Conservation (phyloP, 2,113 vertebrate genomes). For the Apodemus sylvaticus region DNA sequence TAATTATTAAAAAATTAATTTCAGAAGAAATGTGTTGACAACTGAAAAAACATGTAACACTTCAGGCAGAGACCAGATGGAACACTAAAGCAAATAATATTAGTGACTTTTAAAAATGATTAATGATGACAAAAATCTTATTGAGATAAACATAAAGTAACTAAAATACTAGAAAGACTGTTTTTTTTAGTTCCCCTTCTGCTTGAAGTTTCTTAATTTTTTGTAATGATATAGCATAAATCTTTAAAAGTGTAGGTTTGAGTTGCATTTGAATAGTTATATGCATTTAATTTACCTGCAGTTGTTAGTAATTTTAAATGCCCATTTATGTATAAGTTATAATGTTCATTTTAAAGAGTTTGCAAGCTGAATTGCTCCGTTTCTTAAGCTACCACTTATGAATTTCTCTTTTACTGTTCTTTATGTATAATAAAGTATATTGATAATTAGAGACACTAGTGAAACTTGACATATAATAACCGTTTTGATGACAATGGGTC, state of each 20-base stretch:
- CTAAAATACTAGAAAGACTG: background rate
- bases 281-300: background rate
- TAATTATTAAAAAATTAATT: constrained; percentile 71
- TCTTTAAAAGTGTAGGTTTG: constrained; percentile 29
- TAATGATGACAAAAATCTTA: background rate
- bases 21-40: constrained; percentile 67
- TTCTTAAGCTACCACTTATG: background rate
- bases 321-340: background rate
- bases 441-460: constrained; percentile 19
- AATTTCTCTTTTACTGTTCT: background rate
- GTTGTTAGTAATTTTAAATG: background rate
- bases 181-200: background rate
- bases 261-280: background rate
- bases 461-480: background rate
- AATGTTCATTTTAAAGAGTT: background rate
- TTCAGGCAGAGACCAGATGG: constrained; percentile 27
- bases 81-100: constrained; percentile 38
- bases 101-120: constrained; percentile 7
- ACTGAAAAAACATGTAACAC: constrained; percentile 2
- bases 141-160: background rate
- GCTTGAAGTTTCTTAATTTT: constrained; percentile 25
- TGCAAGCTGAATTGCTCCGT: background rate
- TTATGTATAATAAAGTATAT: background rate
- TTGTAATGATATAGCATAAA: constrained; percentile 1
- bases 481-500: background rate